Base-by-base conservation (phyloP, 2,797 vertebrate genomes). In the Melanotaenia parkinsoni region DNA sequence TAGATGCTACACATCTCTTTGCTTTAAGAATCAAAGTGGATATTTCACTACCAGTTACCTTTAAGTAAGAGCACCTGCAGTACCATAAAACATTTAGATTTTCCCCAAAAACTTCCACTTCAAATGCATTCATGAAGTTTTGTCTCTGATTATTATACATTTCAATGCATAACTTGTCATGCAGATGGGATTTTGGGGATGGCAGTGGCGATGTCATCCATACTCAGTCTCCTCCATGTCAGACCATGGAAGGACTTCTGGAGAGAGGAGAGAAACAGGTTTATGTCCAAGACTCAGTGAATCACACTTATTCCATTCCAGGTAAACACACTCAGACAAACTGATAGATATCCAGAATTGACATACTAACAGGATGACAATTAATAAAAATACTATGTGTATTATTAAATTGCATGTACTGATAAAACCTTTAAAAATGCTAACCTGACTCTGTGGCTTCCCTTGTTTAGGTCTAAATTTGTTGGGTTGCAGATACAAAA, bases 151-250 rank as follows among this genome's bases (percentile, higher is more conserved):
- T 53, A 13, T 51, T 54, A n/a, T 40, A 12, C 43, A 70, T 61
- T 51, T 67, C 24, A 37, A 45, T 64, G 3, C 60, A 7, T 5
- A 11, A 77, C 32, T 9, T 86, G 32, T 67, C 45, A 28, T 79
- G 1, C 47, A 96, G 95, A 47, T 96, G 95, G 95, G 83, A 93
- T 77, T 96, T 96, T 88, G 95, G 93, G 9, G 95, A 94, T 67
- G 76, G 86, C 14, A 88, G 86, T 30, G 57, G 63, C 10, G 28
- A 57, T 18, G 77, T 91, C 58, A 67, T 86, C 67, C 92, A 72
- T 63, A 75, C 50, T 7, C 61, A 90, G 22, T 37, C 86, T 43
- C 84, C 95, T 60, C 86, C 90, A 24, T 90, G 84, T 82, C 80
- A 90, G 57, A 65, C 71, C 18, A 76, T 58, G 4, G 63, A 84